These are phyloP conservation scores for Stenolophus ochropezus DNA, from an alignment of 2,888 invertebrate genomes.

Conservation along the genomic window DNA sequence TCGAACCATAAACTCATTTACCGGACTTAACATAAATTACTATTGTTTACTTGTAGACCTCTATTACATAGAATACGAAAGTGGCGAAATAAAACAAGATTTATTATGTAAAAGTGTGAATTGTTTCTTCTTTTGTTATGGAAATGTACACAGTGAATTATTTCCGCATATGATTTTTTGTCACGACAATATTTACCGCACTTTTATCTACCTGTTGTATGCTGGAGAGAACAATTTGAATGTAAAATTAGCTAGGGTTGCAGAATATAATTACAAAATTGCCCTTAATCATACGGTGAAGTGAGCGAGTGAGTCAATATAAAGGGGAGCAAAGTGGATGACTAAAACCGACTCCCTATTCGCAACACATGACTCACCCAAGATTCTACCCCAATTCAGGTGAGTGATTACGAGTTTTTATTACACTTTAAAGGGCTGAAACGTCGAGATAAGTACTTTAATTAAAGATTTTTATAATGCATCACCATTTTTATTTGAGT, in stretches of 20 bases:
- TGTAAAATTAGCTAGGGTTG: conserved; percentile 21
- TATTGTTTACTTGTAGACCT: too few relatives aligned
- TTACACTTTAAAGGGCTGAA: background rate
- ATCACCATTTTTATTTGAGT: too few relatives aligned
- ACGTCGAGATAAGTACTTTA: background rate
- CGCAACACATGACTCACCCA: conserved; percentile 25
- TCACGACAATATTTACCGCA: background rate
- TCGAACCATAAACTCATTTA: too few relatives aligned
- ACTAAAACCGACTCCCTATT: conserved; percentile 18
- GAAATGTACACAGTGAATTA: background rate
- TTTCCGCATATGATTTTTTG: background rate
- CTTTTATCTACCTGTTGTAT: background rate
- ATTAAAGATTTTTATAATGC: background rate
- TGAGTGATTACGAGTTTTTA: background rate
- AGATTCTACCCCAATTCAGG: conserved; percentile 4
- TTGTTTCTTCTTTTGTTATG: too few relatives aligned
- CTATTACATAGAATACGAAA: too few relatives aligned
- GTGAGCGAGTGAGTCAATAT: conserved; percentile 24
- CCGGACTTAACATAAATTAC: too few relatives aligned
- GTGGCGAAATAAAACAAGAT: too few relatives aligned
- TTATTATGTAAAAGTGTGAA: too few relatives aligned
- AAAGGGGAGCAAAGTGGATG: conserved; percentile 2
- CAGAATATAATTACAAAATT: conserved; percentile 36
- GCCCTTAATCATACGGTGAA: conserved; percentile 8
- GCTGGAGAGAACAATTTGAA: background rate